Evolutionary conservation across 2,113 vertebrate species (phyloP).

Genomic region (Hippocampus mohnikei): DNA sequence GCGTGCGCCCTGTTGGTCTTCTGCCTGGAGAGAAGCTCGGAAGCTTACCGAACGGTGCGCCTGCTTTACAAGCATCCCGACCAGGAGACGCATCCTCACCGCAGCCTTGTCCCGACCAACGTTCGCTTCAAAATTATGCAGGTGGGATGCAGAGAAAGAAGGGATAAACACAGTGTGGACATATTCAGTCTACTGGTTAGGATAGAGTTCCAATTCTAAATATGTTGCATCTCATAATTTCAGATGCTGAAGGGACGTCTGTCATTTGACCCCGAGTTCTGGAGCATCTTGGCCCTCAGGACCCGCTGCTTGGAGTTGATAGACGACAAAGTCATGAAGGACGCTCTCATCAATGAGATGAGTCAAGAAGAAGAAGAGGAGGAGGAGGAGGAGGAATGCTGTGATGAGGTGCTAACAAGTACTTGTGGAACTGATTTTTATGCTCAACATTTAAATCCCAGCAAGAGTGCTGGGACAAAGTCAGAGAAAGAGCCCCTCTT

Average conservation of each 20-base stretch:
- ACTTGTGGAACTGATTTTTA: constrained; percentile 24
- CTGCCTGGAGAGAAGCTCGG: constrained; percentile 88
- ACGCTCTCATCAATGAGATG: constrained; percentile 74
- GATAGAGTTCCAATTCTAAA: background rate
- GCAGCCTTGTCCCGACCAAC: constrained; percentile 82
- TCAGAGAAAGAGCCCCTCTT: constrained; percentile 10
- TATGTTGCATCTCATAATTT: constrained; percentile 3
- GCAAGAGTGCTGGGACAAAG: constrained; percentile 33
- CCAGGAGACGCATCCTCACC: constrained; percentile 86
- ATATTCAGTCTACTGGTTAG: too few species aligned
- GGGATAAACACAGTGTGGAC: background rate
- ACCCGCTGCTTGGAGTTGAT: constrained; percentile 86
- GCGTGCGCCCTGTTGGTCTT: constrained; percentile 91
- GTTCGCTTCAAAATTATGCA: constrained; percentile 90
- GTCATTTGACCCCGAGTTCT: constrained; percentile 97
- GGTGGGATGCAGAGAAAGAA: constrained; percentile 28
- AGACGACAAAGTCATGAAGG: constrained; percentile 79
- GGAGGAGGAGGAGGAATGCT: constrained; percentile 67
- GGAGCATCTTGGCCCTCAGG: constrained; percentile 92
- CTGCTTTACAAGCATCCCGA: constrained; percentile 88
- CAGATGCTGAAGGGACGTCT: constrained; percentile 90
- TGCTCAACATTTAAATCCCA: constrained; percentile 12
- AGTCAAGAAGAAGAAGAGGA: constrained; percentile 69
- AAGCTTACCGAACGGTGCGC: constrained; percentile 88
- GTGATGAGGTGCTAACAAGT: constrained; percentile 47